Percentiles rank a stretch among this genome's conserved stretches.
phyloP scores from a whole-genome alignment of 1,140 invertebrate species.

The Procambarus clarkii region DNA sequence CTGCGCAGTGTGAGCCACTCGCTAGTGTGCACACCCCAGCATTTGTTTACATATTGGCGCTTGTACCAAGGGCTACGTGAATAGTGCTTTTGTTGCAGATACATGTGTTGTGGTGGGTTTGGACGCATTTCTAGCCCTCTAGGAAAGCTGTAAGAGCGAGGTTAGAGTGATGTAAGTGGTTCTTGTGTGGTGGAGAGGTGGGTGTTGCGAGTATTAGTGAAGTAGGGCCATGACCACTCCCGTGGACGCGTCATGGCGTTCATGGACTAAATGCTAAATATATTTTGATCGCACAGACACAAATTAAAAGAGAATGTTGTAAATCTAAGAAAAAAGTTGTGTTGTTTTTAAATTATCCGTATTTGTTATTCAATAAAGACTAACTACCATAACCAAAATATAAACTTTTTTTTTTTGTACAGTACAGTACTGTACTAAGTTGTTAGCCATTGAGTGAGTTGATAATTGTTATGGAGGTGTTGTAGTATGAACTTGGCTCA shows the following conservation, averaged over 20 bases:
- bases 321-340: too few species aligned
- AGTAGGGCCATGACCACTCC: slow-evolving; percentile 27
- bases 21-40: slow-evolving; percentile 58
- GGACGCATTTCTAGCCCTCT: background rate
- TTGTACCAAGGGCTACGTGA: slow-evolving; percentile 37
- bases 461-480: too few species aligned
- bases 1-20: slow-evolving; percentile 55
- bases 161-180: slow-evolving; percentile 30
- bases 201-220: background rate
- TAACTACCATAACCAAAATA: too few species aligned
- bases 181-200: background rate
- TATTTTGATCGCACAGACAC: background rate
- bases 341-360: too few species aligned
- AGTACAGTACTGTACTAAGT: too few species aligned
- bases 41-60: slow-evolving; percentile 69
- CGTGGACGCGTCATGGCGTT: slow-evolving; percentile 52
- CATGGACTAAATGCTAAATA: slow-evolving; percentile 34
- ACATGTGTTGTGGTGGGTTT: background rate
- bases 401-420: too few species aligned
- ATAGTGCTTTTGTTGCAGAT: background rate
- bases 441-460: too few species aligned
- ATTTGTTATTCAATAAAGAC: too few species aligned
- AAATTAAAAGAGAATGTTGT: too few species aligned
- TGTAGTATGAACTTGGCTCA: too few species aligned
- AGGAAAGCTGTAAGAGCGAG: background rate